Evolutionary conservation across 2,113 vertebrate genomes (phyloP).

Genomic region (Pristiophorus japonicus): DNA sequence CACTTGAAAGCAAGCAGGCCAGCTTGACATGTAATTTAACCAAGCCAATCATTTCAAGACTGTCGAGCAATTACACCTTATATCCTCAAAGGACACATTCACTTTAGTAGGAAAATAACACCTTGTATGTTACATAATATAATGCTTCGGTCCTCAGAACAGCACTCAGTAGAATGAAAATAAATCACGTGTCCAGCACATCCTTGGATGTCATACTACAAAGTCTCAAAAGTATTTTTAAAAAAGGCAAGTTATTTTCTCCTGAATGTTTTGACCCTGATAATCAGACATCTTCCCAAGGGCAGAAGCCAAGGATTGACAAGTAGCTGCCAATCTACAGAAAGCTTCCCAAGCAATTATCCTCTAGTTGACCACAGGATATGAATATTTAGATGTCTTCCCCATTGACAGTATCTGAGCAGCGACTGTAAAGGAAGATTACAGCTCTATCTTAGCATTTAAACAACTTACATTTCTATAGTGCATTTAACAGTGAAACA

Average conservation of each 20-base stretch:
- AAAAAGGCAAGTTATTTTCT: neutral
- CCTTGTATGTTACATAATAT: neutral
- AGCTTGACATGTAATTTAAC: neutral
- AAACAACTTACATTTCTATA: neutral
- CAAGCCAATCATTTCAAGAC: neutral
- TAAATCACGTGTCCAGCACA: neutral
- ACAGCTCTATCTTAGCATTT: neutral
- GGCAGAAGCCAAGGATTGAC: neutral
- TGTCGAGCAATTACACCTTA: neutral
- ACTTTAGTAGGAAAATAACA: neutral
- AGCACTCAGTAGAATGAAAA: neutral
- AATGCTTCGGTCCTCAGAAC: neutral
- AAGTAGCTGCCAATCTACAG: neutral
- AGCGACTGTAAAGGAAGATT: neutral
- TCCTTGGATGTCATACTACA: neutral
- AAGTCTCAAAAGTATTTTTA: neutral
- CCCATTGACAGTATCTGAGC: neutral
- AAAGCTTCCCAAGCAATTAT: slow-evolving; percentile 10
- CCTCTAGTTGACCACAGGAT: neutral
- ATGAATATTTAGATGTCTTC: neutral
- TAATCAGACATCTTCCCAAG: neutral
- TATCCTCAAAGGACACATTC: neutral
- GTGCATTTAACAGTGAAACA: neutral
- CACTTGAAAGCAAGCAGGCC: neutral
- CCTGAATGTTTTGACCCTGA: neutral